phyloP scores from a whole-genome alignment of 1,140 invertebrate species.

The Zophobas morio region DNA sequence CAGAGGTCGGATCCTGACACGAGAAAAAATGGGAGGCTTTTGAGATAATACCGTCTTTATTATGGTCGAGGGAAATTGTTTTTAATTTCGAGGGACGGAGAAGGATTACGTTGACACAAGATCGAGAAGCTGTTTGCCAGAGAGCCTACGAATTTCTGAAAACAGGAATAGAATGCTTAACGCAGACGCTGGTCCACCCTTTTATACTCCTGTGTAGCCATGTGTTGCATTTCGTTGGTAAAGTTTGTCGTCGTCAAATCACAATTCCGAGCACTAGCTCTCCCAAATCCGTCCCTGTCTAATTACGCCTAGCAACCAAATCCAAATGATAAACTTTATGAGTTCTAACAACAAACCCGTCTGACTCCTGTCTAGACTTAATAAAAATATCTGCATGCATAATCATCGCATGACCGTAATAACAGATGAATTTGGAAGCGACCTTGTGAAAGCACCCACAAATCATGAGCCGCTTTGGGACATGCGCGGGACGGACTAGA shows the following conservation, averaged over 20 bases:
- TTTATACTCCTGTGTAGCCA: too few species aligned
- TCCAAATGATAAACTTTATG: slow-evolving; percentile 38
- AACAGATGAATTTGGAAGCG: slow-evolving; percentile 55
- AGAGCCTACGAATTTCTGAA: too few species aligned
- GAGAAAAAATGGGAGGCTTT: neutral
- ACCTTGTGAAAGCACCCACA: slow-evolving; percentile 49
- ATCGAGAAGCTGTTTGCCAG: too few species aligned
- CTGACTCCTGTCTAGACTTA: slow-evolving; percentile 57
- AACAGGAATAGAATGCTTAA: too few species aligned
- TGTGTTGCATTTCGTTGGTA: too few species aligned
- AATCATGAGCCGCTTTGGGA: slow-evolving; percentile 19
- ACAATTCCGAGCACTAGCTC: too few species aligned
- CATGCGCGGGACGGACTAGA: slow-evolving; percentile 4
- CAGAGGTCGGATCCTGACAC: slow-evolving; percentile 3
- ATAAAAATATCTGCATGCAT: slow-evolving; percentile 59
- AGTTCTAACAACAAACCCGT: slow-evolving; percentile 44
- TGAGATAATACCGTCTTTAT: neutral
- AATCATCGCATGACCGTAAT: slow-evolving; percentile 56
- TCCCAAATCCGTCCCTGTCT: slow-evolving; percentile 4
- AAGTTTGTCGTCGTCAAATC: too few species aligned
- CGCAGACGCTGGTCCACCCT: too few species aligned
- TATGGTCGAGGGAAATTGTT: neutral
- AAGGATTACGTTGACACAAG: too few species aligned
- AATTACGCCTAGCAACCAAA: slow-evolving; percentile 21
- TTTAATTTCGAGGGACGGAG: neutral